These are phyloP conservation scores for Drosophila tropicalis DNA, from an alignment of 1,140 invertebrate genomes.

Conservation along the genomic window DNA sequence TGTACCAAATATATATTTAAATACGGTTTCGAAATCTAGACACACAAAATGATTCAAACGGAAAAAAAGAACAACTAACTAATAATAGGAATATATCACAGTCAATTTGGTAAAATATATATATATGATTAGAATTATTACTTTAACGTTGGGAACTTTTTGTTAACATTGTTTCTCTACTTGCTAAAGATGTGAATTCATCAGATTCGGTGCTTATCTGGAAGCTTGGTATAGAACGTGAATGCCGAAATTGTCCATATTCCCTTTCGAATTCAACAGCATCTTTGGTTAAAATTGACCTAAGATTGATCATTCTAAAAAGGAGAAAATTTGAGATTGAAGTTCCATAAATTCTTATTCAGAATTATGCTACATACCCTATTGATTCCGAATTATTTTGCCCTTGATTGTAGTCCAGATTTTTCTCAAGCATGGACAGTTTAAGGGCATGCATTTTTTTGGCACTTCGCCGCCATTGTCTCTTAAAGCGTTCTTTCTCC, in stretches of 20 bases:
- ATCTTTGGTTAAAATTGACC: conserved; percentile 50
- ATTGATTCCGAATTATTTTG: not conserved
- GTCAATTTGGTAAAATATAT: conserved; percentile 51
- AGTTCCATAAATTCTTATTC: accelerated
- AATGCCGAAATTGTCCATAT: conserved; percentile 40
- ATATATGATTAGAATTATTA: not conserved
- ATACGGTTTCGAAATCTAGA: not conserved
- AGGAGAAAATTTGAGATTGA: not conserved
- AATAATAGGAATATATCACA: conserved; percentile 31
- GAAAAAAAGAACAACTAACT: conserved; percentile 28
- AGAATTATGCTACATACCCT: conserved; percentile 26
- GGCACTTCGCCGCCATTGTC: conserved; percentile 50
- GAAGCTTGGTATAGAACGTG: not conserved
- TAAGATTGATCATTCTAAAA: conserved; percentile 43
- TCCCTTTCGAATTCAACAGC: conserved; percentile 53
- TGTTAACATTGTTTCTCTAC: not conserved
- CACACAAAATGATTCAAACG: not conserved
- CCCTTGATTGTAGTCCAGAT: conserved; percentile 3
- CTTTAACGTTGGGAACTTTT: not conserved
- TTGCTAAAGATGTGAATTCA: conserved; percentile 15
- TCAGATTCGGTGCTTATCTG: not conserved
- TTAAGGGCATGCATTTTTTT: conserved; percentile 53
- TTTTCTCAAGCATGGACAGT: conserved; percentile 48
- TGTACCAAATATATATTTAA: conserved; percentile 23
- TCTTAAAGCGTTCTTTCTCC: conserved; percentile 66